Evolutionary conservation across 2,113 vertebrate genomes (phyloP).

Genomic region (Tragelaphus scriptus): DNA sequence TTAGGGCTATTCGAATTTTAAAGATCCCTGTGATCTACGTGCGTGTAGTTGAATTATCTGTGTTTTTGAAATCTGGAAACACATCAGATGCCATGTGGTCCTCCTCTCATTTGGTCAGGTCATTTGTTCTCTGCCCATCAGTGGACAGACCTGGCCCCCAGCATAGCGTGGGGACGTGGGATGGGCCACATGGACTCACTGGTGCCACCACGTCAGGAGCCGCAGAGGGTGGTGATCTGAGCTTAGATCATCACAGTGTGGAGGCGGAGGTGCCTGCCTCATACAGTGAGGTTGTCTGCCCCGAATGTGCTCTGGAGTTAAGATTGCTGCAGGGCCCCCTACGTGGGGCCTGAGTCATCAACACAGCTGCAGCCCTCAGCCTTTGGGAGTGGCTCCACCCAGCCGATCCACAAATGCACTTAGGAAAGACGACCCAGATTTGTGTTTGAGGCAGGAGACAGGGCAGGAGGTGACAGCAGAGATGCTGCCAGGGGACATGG

Average conservation of each 20-base stretch:
- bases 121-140: neutral
- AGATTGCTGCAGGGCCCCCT: neutral
- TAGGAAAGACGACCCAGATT: neutral
- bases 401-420: neutral
- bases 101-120: neutral
- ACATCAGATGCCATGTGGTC: neutral
- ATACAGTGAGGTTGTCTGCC: neutral
- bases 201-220: fast-evolving
- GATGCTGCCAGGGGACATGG: fast-evolving
- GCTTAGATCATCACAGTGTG: neutral
- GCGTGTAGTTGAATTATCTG: neutral
- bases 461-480: neutral
- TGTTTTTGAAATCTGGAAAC: neutral
- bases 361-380: fast-evolving
- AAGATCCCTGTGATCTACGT: neutral
- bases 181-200: neutral
- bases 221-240: neutral
- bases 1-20: neutral
- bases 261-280: neutral
- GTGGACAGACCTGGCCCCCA: neutral
- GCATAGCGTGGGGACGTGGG: neutral
- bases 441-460: neutral
- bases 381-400: neutral
- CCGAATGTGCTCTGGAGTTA: neutral
- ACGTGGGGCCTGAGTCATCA: neutral